These are phyloP conservation scores for Apotomis betuletana DNA, from an alignment of 2,888 invertebrate species.

Conservation along the genomic window DNA sequence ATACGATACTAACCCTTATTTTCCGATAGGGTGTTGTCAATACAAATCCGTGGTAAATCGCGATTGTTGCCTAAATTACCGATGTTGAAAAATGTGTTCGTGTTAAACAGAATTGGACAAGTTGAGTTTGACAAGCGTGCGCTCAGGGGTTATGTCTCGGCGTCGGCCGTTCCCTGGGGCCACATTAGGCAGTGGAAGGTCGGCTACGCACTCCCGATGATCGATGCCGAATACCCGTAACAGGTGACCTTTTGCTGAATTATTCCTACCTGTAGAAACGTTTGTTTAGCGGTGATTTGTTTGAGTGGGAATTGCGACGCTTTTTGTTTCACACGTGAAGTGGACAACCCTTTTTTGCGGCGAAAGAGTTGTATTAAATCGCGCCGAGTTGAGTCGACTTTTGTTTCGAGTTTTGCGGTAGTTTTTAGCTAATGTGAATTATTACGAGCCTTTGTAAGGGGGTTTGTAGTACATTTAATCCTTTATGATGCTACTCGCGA, in stretches of 20 bases:
- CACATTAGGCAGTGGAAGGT: constrained; percentile 75
- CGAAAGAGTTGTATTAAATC: constrained; percentile 35
- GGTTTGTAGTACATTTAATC: constrained; percentile 16
- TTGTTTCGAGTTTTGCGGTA: constrained; percentile 34
- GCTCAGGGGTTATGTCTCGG: constrained; percentile 72
- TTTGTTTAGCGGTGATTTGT: constrained; percentile 82
- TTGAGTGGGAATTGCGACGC: constrained; percentile 71
- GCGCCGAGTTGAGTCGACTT: constrained; percentile 29
- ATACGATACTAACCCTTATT: too few species aligned
- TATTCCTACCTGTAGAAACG: constrained; percentile 80
- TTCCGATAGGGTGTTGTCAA: too few species aligned
- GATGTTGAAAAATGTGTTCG: constrained; percentile 65
- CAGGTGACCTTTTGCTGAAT: constrained; percentile 82
- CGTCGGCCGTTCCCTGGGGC: constrained; percentile 69
- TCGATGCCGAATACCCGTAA: constrained; percentile 81
- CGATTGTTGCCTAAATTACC: constrained; percentile 50
- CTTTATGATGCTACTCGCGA: background rate
- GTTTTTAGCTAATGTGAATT: constrained; percentile 35
- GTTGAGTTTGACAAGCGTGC: constrained; percentile 69
- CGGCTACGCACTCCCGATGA: constrained; percentile 80
- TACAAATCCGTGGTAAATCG: too few species aligned
- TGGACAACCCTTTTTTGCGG: constrained; percentile 54
- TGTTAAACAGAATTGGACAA: constrained; percentile 61
- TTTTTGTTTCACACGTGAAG: constrained; percentile 56
- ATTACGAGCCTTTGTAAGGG: constrained; percentile 25